A percentile compares a stretch with the other conserved stretches of the same genome.
These are phyloP conservation scores for Dermatophagoides farinae DNA, from an alignment of 1,140 invertebrate species.

Conservation along the genomic window DNA sequence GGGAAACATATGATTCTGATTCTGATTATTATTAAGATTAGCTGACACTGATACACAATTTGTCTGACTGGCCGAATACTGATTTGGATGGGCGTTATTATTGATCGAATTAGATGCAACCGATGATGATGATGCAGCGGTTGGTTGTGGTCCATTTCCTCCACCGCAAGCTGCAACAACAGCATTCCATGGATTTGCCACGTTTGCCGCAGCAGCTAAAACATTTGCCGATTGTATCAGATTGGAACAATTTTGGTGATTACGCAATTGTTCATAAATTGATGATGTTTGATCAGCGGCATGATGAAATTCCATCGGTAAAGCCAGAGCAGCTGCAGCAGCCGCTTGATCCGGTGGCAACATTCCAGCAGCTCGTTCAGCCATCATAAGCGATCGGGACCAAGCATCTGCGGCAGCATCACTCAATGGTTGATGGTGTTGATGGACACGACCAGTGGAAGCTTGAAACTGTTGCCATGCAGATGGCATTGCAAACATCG, in stretches of 20 bases:
- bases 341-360: constrained; percentile 31
- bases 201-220: not conserved
- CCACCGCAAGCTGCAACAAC: constrained; percentile 6
- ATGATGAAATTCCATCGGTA: constrained; percentile 11
- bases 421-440: constrained; percentile 37
- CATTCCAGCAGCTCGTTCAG: constrained; percentile 38
- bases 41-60: not conserved
- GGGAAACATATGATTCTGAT: not conserved
- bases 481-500: constrained; percentile 46
- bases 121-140: constrained; percentile 3
- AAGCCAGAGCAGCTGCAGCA: constrained; percentile 5
- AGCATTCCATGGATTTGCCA: constrained; percentile 7
- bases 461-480: constrained; percentile 54
- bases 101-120: not conserved
- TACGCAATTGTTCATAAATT: constrained; percentile 12
- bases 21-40: not conserved
- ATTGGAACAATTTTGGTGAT: not conserved
- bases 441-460: constrained; percentile 30
- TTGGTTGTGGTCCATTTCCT: not conserved
- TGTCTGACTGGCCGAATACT: not conserved
- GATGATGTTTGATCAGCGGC: constrained; percentile 4
- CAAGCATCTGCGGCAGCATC: constrained; percentile 47
- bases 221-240: constrained; percentile 4
- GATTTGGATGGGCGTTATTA: not conserved
- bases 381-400: constrained; percentile 51